Evolutionary conservation across 2,113 vertebrate species (phyloP), one percentile per base, ranked within the genome.

Genomic region (Phaethornis superciliosus): DNA sequence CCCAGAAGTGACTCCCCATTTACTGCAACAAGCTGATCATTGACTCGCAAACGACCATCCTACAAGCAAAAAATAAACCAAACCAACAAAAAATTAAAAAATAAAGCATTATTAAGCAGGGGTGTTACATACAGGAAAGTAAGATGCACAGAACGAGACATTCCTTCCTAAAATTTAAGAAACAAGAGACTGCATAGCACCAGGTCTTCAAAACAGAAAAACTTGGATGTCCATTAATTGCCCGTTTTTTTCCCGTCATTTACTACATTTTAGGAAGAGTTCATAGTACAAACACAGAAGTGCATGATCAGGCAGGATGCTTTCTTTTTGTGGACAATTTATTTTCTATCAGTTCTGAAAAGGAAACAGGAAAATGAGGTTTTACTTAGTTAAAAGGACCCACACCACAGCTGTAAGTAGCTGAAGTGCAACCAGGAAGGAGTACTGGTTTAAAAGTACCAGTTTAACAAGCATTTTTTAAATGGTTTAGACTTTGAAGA

Each of bases 11-110:
- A 98, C 88, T 99, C 99, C 8, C 99, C 98, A 12, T 99, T 99
- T n/a, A 99, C 99, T 0, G 99, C 99, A 32, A 99, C 97, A 96
- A 99, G 97, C 94, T 99, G 99, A 95, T 99, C 99, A 65, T 99
- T 99, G 16, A 98, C 93, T 30, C 97, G 91, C 62, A 99, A 96
- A 6, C 99, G 99, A 4, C 99, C 99, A 37, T 99, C 99, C 99
- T 99, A 93, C 26, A n/a, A 16, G 69, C 13, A 7, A 32, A 35
- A 54, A 7, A 35, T 12, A 78, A 21, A 47, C 55, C 20, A 24
- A 51, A 24, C 21, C 24, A 51, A 51, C 22, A 19, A 47, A 47
- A 20, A 47, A 47, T 9, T 19, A 3, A 40, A 40, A 40, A 40
- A 40, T 40, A 30, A 22, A 15, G 9, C 40, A 49, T 14, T 18